Conservation (phyloP, 53 echinoderm and acorn worm species). For the Pentamera pediparva region DNA sequence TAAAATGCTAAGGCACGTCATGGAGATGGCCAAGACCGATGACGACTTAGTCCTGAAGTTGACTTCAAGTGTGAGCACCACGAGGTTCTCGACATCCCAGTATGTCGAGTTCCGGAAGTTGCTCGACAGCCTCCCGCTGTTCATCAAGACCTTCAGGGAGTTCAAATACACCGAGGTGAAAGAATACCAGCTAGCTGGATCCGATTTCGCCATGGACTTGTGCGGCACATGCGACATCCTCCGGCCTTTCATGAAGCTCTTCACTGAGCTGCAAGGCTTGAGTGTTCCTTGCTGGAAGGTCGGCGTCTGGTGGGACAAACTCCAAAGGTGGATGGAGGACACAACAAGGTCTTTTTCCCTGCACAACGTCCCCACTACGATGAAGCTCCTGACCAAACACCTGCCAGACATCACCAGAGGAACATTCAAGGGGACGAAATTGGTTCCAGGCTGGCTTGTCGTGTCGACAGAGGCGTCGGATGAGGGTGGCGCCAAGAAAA, state of each 20-base stretch:
- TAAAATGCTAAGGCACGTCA: neutral
- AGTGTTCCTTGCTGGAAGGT: slow-evolving; percentile 2
- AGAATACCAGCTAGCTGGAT: neutral
- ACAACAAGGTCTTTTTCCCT: neutral
- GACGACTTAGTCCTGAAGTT: neutral
- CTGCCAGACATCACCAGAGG: neutral
- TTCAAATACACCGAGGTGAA: neutral
- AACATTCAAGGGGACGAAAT: neutral
- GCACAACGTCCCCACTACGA: neutral
- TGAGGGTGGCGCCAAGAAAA: neutral
- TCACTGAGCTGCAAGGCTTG: neutral
- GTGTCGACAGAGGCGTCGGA: neutral
- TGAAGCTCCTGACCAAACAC: neutral
- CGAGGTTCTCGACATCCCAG: neutral
- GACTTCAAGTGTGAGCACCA: neutral
- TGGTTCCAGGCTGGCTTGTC: neutral
- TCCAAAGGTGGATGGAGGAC: neutral
- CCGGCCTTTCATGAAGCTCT: neutral
- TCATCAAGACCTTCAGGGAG: neutral
- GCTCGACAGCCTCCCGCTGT: neutral
- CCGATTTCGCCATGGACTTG: neutral
- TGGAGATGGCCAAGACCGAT: neutral
- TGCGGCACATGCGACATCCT: neutral
- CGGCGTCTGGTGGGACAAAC: neutral
- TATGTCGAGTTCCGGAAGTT: neutral